A percentile compares a stretch with the other conserved stretches of the same genome.
Conservation (phyloP, 2,888 invertebrate species). For the Epinotia demarniana region DNA sequence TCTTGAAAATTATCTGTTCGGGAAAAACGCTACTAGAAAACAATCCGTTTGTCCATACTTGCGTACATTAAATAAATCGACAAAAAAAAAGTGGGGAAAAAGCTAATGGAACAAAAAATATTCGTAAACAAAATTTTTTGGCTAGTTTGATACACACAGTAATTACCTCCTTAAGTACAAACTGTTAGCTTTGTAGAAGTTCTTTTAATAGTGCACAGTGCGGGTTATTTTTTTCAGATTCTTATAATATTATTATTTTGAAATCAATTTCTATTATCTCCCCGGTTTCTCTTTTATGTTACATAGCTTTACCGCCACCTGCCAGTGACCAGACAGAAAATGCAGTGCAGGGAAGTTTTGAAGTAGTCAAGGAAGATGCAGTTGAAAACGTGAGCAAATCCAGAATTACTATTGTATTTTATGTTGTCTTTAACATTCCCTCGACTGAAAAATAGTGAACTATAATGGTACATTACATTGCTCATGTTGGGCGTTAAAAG, state of each 20-base stretch:
- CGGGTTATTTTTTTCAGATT: slow-evolving; percentile 58
- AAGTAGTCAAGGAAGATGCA: slow-evolving; percentile 52
- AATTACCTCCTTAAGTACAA: background rate
- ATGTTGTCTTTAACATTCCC: background rate
- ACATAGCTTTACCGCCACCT: slow-evolving; percentile 58
- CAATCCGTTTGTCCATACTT: too few relatives aligned
- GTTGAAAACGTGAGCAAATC: slow-evolving; percentile 34
- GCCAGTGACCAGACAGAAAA: slow-evolving; percentile 52
- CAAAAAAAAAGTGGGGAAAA: too few relatives aligned
- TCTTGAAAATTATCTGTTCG: too few relatives aligned
- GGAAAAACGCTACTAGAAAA: too few relatives aligned
- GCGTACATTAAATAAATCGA: too few relatives aligned
- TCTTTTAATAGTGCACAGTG: slow-evolving; percentile 33
- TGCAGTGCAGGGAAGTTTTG: slow-evolving; percentile 56
- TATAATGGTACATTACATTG: too few relatives aligned
- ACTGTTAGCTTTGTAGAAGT: slow-evolving; percentile 1
- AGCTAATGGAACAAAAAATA: too few relatives aligned
- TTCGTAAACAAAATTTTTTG: too few relatives aligned
- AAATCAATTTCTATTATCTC: slow-evolving; percentile 59
- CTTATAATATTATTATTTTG: slow-evolving; percentile 41
- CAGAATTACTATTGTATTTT: background rate
- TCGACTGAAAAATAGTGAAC: background rate
- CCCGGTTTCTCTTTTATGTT: slow-evolving; percentile 56
- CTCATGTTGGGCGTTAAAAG: too few relatives aligned
- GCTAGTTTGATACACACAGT: too few relatives aligned